phyloP scores from a whole-genome alignment of 2,888 invertebrate species.

The Ellobium chinense region DNA sequence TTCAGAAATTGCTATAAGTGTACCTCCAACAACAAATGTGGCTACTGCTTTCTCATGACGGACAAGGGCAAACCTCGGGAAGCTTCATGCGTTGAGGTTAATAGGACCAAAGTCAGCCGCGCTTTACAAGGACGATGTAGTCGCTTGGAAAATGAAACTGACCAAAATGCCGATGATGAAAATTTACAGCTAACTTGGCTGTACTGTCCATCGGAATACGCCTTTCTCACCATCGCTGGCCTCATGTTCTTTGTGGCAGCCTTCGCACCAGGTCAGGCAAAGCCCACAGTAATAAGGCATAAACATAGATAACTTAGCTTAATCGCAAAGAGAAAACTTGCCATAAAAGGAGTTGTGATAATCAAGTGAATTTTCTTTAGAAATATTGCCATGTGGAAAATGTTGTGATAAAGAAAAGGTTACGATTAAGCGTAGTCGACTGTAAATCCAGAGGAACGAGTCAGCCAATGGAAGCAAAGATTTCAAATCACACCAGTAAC shows the following conservation, averaged over 20 bases:
- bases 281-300: too few species aligned
- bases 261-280: constrained; percentile 79
- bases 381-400: too few species aligned
- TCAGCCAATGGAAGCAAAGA: too few species aligned
- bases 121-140: not conserved
- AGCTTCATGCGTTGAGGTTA: constrained; percentile 5
- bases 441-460: too few species aligned
- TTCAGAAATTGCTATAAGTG: constrained; percentile 63
- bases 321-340: too few species aligned
- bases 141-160: not conserved
- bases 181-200: constrained; percentile 71
- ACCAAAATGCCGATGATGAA: not conserved
- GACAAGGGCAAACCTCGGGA: not conserved
- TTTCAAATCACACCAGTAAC: too few species aligned
- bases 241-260: constrained; percentile 79
- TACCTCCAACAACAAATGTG: constrained; percentile 73
- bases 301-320: too few species aligned
- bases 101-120: not conserved
- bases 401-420: too few species aligned
- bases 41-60: constrained; percentile 77
- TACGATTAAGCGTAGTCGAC: too few species aligned
- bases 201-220: constrained; percentile 78
- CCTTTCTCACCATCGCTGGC: constrained; percentile 79
- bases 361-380: too few species aligned
- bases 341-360: too few species aligned